Evolutionary conservation across 2,888 invertebrate species (phyloP), one percentile per base, ranked within the genome.

Genomic region (Steromphala cineraria): DNA sequence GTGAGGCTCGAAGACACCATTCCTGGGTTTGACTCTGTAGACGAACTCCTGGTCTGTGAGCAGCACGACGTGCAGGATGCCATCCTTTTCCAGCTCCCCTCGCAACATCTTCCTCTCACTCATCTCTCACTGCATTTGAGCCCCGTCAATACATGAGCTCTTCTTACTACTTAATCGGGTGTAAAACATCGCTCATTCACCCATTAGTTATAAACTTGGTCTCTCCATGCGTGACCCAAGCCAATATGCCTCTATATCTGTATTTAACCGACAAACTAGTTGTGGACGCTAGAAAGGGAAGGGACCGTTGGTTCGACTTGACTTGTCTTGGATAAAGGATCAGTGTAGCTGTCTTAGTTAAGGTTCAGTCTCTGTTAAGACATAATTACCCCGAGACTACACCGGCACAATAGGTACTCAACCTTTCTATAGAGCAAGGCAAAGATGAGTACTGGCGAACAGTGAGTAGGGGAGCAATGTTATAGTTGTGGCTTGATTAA

Each of bases 21-120:
- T 40, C 36, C 71, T 71, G 31, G 71, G 71, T 71, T 71, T 71
- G n/a, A 71, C 40, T 71, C 71, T 71, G 71, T 36, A 71, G 4
- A 71, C n/a, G 19, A 71, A 36, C 31, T 71, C 71, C 1, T 28
- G 19, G n/a, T 71, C 36, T 19, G 71, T 71, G 17, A 71, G 36
- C 5, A 71, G 31, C 8, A 40, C 40, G n/a, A 31, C 17, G 2
- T 71, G 40, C 10, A 5, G 15, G 71, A 40, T 28, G 36, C 71
- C 71, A 71, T 71, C 71, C 24, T 71, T 71, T 40, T 36, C 31
- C 1, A 71, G 71, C n/a, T 71, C 71, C 0, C 36, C 28, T 2
- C 36, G 71, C 19, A 71, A 10, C 71, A 71, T 71, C 31, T 17
- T 71, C 19, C 36, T 7, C 8, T 5, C n/a, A 19, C 36, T 71